Evolutionary conservation across 2,888 invertebrate species (phyloP), one percentile per base, ranked within the genome.

Genomic region (Lasioglossum morio): DNA sequence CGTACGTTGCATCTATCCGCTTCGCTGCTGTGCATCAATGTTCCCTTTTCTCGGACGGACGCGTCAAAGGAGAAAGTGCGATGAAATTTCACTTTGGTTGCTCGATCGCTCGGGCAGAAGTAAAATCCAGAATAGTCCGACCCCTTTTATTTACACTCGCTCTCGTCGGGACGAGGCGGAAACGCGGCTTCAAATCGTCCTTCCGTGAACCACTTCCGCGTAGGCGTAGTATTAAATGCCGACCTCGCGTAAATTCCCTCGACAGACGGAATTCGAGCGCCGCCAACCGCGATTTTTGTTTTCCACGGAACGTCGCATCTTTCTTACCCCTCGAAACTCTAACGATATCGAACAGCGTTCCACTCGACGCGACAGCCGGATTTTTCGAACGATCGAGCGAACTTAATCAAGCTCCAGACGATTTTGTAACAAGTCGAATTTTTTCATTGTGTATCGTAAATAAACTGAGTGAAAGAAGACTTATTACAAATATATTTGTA

Each of bases 41-140:
- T 34, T 63, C 48, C 10, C 46, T 43, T 63, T 46, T 63, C 66
- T 63, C 34, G 4, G 46, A 16, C 46, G 0, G 48, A 66, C 34
- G 77, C 77, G 48, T 69, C 63, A 66, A 77, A 77, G 66, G 66
- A 66, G 66, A 77, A 77, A 48, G 66, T n/a, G 48, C 60, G 37
- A 66, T 66, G 66, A 66, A 66, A 66, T 77, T 77, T 77, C 66
- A 66, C 77, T 77, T 46, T 14, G 14, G 66, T 34, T 46, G 66
- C 23, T 34, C 66, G 66, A 77, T 77, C 34, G 66, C 66, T 46
- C 46, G n/a, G n/a, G 77, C n/a, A 34, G 43, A 66, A 63, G 60
- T 46, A 43, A 63, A 77, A 48, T 77, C 46, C 63, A 23, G 63
- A 46, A 76, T 46, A 43, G 60, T 34, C 63, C 43, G 30, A 30